A percentile compares a stretch with the other conserved stretches of the same genome.
phyloP scores from a whole-genome alignment of 2,888 invertebrate species.

The Yponomeuta malinellus region DNA sequence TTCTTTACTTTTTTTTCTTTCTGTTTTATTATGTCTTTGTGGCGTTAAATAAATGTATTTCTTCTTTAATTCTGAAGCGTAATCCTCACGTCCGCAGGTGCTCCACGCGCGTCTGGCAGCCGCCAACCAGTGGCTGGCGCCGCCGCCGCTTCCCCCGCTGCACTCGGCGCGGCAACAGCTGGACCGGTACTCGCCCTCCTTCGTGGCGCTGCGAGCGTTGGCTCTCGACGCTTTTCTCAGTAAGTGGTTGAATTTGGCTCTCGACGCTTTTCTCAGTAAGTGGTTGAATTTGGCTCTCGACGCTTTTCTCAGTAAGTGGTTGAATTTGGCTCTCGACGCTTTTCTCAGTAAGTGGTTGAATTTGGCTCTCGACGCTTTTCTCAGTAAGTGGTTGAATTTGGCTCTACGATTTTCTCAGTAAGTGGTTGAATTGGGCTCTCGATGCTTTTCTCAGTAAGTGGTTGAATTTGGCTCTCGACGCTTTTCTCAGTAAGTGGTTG shows the following conservation, averaged over 20 bases:
- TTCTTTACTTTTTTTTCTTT: too few relatives aligned
- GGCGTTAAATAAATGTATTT: too few relatives aligned
- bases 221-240: conserved; percentile 56
- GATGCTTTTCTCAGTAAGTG: conserved; percentile 52
- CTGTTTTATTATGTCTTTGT: too few relatives aligned
- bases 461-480: conserved; percentile 42
- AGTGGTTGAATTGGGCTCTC: conserved; percentile 32
- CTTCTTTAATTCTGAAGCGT: too few relatives aligned
- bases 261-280: too few relatives aligned
- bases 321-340: conserved; percentile 40
- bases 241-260: conserved; percentile 25
- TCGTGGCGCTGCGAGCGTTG: conserved; percentile 50
- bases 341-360: conserved; percentile 43
- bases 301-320: too few relatives aligned
- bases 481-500: conserved; percentile 51
- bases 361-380: too few relatives aligned
- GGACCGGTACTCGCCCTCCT: conserved; percentile 56
- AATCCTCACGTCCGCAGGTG: conserved; percentile 28
- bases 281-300: too few relatives aligned
- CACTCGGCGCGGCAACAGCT: conserved; percentile 65
- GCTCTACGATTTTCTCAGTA: too few relatives aligned
- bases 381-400: too few relatives aligned
- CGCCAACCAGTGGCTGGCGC: conserved; percentile 45
- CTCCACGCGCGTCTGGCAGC: conserved; percentile 50
- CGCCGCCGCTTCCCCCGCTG: conserved; percentile 58